Base-by-base conservation (phyloP, 2,888 invertebrate species). In the Epinotia nisella region DNA sequence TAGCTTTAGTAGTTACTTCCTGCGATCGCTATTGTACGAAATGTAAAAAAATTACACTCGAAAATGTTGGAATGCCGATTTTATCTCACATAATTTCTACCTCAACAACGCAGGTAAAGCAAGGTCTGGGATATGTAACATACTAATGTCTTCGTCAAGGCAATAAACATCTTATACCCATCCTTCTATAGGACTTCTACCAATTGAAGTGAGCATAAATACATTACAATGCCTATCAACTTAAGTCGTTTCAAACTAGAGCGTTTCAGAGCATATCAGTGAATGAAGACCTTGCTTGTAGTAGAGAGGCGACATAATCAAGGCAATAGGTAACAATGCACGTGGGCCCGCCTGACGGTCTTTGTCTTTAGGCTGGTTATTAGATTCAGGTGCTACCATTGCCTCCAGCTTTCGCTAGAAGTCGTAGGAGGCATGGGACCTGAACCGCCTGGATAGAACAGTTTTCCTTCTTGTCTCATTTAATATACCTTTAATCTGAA, bases 271-370 rank as follows among this genome's bases (percentile, higher is more conserved):
- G 19, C 29, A 56, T 53, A 67, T 67, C 58, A 65, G 59, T 45
- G 53, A 67, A 66, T 66, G 59, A 65, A 66, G 66, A 62, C 74
- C 74, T 74, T 71, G 71, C 41, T 59, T 9, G 35, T 35, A 76
- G 78, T 78, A 84, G 82, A 85, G 84, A 80, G 81, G 81, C 78
- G 77, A 77, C 76, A 75, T 70, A 78, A 83, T 80, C 85, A 87
- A 86, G 84, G 85, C 76, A 82, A 82, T 75, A 79, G 74, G 76
- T 75, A 79, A 71, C 76, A 82, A 85, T 67, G 81, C 68, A 71
- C 82, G 88, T 87, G 82, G 88, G 86, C 70, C 17, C 58, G 17
- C 41, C 67, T 59, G 59, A 10, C 10, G 49, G 51, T 53, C 60
- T 53, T 71, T 71, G 67, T 71, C 55, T 61, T 69, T 29, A 35